Evolutionary conservation across 2,888 invertebrate genomes (phyloP).

Genomic region (Diadegma fenestrale): DNA sequence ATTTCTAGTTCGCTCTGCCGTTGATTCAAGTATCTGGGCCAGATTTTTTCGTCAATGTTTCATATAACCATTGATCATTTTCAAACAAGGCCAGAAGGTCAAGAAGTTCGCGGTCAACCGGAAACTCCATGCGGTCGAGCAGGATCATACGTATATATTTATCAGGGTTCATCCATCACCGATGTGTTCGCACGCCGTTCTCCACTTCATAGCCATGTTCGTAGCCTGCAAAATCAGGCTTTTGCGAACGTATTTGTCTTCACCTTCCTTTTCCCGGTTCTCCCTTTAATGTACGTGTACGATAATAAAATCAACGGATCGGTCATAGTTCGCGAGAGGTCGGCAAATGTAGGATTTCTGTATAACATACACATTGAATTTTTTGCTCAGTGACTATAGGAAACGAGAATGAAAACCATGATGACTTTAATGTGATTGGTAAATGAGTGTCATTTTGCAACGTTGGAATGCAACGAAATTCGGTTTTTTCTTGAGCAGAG

Average conservation of each 20-base stretch:
- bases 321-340: constrained; percentile 40
- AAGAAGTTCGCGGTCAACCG: constrained; percentile 37
- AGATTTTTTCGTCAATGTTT: neutral
- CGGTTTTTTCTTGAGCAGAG: no score
- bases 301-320: constrained; percentile 28
- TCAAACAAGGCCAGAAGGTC: constrained; percentile 31
- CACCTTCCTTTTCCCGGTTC: neutral
- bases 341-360: constrained; percentile 2
- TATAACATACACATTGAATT: neutral
- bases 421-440: neutral
- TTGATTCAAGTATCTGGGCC: neutral
- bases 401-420: neutral
- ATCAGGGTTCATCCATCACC: constrained; percentile 26
- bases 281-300: constrained; percentile 15
- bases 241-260: constrained; percentile 26
- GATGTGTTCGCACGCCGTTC: constrained; percentile 43
- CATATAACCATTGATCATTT: constrained; percentile 21
- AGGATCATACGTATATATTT: constrained; percentile 18
- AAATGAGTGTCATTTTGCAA: constrained; percentile 34
- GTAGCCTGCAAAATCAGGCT: constrained; percentile 26
- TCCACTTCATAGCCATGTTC: neutral
- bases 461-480: no score
- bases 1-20: neutral
- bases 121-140: constrained; percentile 27
- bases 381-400: neutral